A percentile compares a stretch with the other conserved stretches of the same genome.
These are phyloP conservation scores for Galaxea fascicularis DNA, from an alignment of 92 coral and sea anemone species.

Conservation along the genomic window DNA sequence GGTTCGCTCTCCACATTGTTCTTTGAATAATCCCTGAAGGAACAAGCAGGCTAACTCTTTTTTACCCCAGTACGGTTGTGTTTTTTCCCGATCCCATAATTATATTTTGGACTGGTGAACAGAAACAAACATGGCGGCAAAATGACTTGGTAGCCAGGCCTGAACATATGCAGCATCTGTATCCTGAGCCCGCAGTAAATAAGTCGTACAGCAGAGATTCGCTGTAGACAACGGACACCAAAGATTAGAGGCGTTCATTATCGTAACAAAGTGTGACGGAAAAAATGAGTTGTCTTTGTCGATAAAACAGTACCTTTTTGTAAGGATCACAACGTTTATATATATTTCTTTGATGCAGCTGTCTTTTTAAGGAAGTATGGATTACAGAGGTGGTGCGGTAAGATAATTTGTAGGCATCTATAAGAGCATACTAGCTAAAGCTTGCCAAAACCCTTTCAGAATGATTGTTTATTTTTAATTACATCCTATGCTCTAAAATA, in stretches of 20 bases:
- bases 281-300: constrained; percentile 11
- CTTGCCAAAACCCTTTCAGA: too few relatives aligned
- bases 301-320: background rate
- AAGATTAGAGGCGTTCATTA: background rate
- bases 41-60: background rate
- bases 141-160: constrained; percentile 41
- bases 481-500: background rate
- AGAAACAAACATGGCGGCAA: constrained; percentile 14
- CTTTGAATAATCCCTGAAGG: background rate
- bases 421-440: too few relatives aligned
- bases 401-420: constrained; percentile 32
- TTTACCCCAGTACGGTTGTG: background rate
- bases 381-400: constrained; percentile 80
- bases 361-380: constrained; percentile 50
- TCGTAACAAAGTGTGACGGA: constrained; percentile 1
- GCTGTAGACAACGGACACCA: constrained; percentile 52
- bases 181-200: constrained; percentile 3
- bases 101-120: background rate
- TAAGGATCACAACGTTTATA: background rate
- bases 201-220: constrained; percentile 22
- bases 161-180: background rate
- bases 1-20: constrained; percentile 47
- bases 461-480: constrained; percentile 26
- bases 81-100: background rate
- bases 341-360: background rate